phyloP scores from a whole-genome alignment of 2,888 invertebrate species.

The Hydrotaea cyrtoneurina region DNA sequence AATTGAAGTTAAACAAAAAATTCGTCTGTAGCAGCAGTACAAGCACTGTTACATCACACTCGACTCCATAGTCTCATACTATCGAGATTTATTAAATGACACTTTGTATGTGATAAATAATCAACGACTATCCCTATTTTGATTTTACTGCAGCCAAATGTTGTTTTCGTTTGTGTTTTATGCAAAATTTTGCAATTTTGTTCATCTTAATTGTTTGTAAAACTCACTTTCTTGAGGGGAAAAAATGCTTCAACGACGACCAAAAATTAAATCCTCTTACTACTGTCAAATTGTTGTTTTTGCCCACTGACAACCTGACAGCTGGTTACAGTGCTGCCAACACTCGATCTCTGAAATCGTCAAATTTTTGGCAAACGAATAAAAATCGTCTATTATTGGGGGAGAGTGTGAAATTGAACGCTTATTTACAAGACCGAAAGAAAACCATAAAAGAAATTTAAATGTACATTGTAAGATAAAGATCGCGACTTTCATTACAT shows the following conservation, averaged over 20 bases:
- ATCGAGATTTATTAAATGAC: not conserved
- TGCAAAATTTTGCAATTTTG: constrained; percentile 3
- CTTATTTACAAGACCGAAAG: too few species aligned
- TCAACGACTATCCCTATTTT: too few species aligned
- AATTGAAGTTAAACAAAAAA: too few species aligned
- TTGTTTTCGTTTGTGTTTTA: not conserved
- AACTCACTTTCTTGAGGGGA: constrained; percentile 56
- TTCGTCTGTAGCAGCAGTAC: too few species aligned
- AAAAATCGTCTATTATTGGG: not conserved
- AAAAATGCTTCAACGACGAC: constrained; percentile 47
- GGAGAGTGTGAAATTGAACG: not conserved
- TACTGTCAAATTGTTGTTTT: constrained; percentile 26
- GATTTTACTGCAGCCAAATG: too few species aligned
- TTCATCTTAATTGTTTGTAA: not conserved
- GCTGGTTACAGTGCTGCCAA: not conserved
- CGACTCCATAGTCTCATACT: not conserved
- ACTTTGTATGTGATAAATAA: not conserved
- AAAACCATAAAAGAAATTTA: too few species aligned
- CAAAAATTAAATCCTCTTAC: constrained; percentile 33
- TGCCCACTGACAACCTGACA: not conserved
- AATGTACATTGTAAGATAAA: too few species aligned
- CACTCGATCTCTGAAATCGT: too few species aligned
- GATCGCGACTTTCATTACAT: too few species aligned
- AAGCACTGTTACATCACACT: constrained; percentile 36
- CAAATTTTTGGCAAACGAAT: not conserved